phyloP scores from a whole-genome alignment of 2,888 invertebrate genomes.

The Coelinius sp. region DNA sequence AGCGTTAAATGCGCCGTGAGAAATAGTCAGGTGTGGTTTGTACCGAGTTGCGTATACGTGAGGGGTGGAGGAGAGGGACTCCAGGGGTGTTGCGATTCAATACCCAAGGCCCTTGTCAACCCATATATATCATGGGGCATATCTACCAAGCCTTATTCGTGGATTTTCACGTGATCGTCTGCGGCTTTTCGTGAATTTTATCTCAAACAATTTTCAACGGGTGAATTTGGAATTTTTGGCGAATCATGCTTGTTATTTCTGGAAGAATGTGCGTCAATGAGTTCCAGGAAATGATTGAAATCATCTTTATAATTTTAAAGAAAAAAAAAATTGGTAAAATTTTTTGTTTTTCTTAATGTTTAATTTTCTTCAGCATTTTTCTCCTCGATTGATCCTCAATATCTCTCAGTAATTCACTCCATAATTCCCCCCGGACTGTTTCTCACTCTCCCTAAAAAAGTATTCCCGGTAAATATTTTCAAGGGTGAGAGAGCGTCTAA shows the following conservation, averaged over 20 bases:
- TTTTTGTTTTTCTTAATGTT: background rate
- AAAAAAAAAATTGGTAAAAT: constrained; percentile 9
- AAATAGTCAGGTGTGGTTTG: constrained; percentile 63
- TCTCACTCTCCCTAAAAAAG: constrained; percentile 49
- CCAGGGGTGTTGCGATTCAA: constrained; percentile 25
- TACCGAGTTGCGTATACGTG: background rate
- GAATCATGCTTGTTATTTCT: constrained; percentile 17
- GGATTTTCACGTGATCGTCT: constrained; percentile 36
- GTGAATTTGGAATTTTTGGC: background rate
- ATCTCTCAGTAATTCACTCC: constrained; percentile 17
- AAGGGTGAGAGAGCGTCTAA: constrained; percentile 5
- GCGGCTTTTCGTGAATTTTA: constrained; percentile 19
- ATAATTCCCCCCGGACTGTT: constrained; percentile 19
- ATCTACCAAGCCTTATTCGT: constrained; percentile 46
- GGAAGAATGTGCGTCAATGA: background rate
- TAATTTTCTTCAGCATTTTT: background rate
- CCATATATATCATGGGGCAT: constrained; percentile 25
- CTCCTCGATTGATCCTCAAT: background rate
- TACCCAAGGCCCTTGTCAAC: constrained; percentile 38
- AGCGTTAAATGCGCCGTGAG: constrained; percentile 63
- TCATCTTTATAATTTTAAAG: constrained; percentile 25
- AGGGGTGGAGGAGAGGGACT: background rate
- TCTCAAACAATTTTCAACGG: constrained; percentile 7
- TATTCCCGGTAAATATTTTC: constrained; percentile 66
- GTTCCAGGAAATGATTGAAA: constrained; percentile 59